Evolutionary conservation across 2,797 vertebrate species (phyloP).

Genomic region (Pipistrellus pygmaeus): DNA sequence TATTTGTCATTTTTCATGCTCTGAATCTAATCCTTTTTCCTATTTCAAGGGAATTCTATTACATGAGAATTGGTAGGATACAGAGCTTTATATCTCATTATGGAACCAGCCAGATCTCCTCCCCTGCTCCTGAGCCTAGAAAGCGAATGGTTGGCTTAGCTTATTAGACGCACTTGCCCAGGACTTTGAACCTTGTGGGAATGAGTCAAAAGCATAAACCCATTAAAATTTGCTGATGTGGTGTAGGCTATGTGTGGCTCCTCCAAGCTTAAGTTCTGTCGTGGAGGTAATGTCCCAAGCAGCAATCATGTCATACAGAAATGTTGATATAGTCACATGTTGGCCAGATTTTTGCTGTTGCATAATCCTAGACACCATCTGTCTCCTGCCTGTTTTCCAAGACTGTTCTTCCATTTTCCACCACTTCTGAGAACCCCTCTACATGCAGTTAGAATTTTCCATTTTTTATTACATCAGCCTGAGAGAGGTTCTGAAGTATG

Average conservation of each 20-base stretch:
- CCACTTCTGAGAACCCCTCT: neutral
- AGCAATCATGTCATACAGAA: neutral
- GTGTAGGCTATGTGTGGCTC: neutral
- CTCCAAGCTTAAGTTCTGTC: neutral
- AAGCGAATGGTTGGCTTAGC: neutral
- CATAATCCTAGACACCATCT: neutral
- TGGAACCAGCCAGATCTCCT: neutral
- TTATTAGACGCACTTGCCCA: neutral
- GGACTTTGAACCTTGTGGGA: neutral
- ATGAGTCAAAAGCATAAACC: neutral
- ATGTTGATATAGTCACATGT: neutral
- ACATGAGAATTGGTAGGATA: neutral
- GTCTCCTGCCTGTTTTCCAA: neutral
- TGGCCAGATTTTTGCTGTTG: neutral
- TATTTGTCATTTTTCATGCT: neutral
- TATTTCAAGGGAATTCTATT: neutral
- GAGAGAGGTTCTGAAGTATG: neutral
- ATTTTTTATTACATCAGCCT: neutral
- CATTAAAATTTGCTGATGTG: neutral
- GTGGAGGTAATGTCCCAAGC: neutral
- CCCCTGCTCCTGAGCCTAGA: neutral
- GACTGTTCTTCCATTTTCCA: neutral
- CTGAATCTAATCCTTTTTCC: neutral
- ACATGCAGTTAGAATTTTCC: neutral
- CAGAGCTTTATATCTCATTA: neutral